Conservation (phyloP, 2,888 invertebrate genomes). For the Latheticus oryzae region DNA sequence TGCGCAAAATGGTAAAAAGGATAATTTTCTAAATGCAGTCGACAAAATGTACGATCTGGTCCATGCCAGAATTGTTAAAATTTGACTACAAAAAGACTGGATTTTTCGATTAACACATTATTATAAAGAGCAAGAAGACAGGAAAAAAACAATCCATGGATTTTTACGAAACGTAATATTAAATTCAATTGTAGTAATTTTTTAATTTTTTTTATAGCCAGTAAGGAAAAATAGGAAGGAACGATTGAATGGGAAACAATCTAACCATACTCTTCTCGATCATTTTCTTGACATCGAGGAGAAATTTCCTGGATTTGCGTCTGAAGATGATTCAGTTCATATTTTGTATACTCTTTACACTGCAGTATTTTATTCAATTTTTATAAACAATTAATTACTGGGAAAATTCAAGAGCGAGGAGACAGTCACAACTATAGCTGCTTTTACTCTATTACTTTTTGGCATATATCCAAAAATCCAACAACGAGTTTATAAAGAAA, state of each 20-base stretch:
- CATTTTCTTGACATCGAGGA: constrained; percentile 48
- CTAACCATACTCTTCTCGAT: constrained; percentile 46
- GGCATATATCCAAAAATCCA: constrained; percentile 57
- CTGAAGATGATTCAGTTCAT: constrained; percentile 51
- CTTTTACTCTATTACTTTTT: constrained; percentile 50
- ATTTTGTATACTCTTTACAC: constrained; percentile 52
- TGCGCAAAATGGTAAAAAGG: constrained; percentile 46
- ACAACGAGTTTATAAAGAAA: constrained; percentile 46
- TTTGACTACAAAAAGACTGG: constrained; percentile 51
- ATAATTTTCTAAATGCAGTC: constrained; percentile 41
- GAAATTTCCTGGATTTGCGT: constrained; percentile 47
- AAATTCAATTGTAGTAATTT: no score
- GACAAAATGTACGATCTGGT: constrained; percentile 49
- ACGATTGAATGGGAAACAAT: constrained; percentile 23
- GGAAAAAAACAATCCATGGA: constrained; percentile 44
- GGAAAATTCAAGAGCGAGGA: constrained; percentile 58
- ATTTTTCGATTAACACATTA: constrained; percentile 45
- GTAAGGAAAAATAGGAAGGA: background rate
- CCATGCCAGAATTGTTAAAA: constrained; percentile 51
- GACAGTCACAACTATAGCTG: constrained; percentile 49
- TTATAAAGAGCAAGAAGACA: constrained; percentile 43
- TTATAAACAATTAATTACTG: no score
- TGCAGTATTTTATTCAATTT: no score
- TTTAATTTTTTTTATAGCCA: constrained; percentile 33
- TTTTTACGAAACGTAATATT: constrained; percentile 48